These are phyloP conservation scores for Amphibalanus amphitrite DNA, from an alignment of 1,140 invertebrate species.

Conservation along the genomic window DNA sequence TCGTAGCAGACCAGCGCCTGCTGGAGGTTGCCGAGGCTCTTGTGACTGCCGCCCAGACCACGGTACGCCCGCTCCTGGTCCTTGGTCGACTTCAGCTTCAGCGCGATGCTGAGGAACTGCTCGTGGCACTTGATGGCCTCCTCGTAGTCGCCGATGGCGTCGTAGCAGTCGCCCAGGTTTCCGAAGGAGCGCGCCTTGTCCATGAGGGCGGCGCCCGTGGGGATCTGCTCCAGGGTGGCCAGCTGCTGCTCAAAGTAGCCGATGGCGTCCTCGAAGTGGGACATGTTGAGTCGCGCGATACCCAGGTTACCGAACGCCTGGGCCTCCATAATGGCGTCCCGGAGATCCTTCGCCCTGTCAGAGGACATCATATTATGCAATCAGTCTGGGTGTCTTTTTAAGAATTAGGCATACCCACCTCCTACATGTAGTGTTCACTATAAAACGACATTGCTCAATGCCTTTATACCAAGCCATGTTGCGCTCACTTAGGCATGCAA, in stretches of 20 bases:
- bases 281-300: slow-evolving; percentile 83
- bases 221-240: slow-evolving; percentile 64
- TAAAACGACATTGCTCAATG: too few relatives aligned
- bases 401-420: too few relatives aligned
- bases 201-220: slow-evolving; percentile 39
- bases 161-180: slow-evolving; percentile 87
- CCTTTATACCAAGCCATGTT: too few relatives aligned
- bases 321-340: slow-evolving; percentile 71
- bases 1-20: slow-evolving; percentile 81
- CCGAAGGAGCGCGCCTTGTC: slow-evolving; percentile 53
- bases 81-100: slow-evolving; percentile 56
- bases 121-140: slow-evolving; percentile 87
- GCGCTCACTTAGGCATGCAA: too few relatives aligned
- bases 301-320: slow-evolving; percentile 84
- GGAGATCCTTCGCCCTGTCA: slow-evolving; percentile 18
- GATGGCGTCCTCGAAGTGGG: slow-evolving; percentile 86
- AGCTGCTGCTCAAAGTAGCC: slow-evolving; percentile 85
- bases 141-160: slow-evolving; percentile 77
- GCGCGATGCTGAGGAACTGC: slow-evolving; percentile 59
- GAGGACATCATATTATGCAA: too few relatives aligned
- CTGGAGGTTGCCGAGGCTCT: slow-evolving; percentile 65
- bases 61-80: slow-evolving; percentile 80
- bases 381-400: too few relatives aligned
- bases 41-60: slow-evolving; percentile 60
- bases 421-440: too few relatives aligned